Evolutionary conservation across 2,113 vertebrate species (phyloP).

Genomic region (Pundamilia nyererei): DNA sequence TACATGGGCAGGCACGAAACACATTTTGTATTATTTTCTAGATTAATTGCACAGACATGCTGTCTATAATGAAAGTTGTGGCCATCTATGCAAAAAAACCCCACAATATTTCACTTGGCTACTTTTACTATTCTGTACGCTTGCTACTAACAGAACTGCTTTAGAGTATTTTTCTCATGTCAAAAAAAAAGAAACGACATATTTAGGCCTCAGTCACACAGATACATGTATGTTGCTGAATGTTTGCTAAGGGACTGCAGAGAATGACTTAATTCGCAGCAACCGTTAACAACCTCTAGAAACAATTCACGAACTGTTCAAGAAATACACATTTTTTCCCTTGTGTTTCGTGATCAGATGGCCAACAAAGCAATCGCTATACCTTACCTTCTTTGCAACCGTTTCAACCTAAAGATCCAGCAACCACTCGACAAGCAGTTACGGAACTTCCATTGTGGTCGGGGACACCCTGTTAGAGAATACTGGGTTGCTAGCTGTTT

Average conservation of each 20-base stretch:
- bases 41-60: background rate
- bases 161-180: background rate
- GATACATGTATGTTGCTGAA: background rate
- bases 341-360: background rate
- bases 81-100: background rate
- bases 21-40: background rate
- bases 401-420: background rate
- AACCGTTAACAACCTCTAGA: background rate
- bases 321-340: background rate
- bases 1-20: background rate
- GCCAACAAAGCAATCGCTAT: background rate
- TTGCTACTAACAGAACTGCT: background rate
- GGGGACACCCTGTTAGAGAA: background rate
- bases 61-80: background rate
- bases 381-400: background rate
- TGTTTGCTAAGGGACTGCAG: background rate
- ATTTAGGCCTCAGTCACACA: background rate
- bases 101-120: background rate
- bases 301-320: background rate
- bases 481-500: background rate
- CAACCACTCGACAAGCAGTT: background rate
- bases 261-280: background rate
- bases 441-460: rapidly evolving
- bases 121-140: background rate
- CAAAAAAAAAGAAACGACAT: background rate